Conservation (phyloP, 2,113 vertebrate species). For the Eptesicus fuscus region DNA sequence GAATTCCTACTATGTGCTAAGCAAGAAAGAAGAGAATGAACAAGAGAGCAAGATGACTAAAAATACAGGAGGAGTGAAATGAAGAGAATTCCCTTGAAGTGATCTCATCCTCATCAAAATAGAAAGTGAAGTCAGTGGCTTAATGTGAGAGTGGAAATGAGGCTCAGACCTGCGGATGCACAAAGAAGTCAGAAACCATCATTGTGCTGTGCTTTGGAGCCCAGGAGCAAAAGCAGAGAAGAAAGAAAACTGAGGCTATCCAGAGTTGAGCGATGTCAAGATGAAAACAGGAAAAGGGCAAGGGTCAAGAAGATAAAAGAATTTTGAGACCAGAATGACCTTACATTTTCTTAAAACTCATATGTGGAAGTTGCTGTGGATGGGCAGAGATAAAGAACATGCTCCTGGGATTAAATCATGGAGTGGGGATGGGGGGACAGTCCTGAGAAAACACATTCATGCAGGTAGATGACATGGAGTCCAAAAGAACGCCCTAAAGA, state of each 20-base stretch:
- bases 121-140: background rate
- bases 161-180: background rate
- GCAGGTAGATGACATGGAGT: background rate
- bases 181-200: background rate
- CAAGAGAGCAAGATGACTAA: background rate
- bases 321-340: background rate
- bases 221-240: background rate
- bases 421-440: no score
- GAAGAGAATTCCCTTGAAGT: background rate
- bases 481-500: background rate
- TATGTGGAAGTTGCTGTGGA: background rate
- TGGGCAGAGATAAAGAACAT: background rate
- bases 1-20: background rate
- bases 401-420: background rate
- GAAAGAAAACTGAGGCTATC: background rate
- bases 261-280: background rate
- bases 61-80: background rate
- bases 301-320: slow-evolving; percentile 6
- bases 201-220: background rate
- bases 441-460: background rate
- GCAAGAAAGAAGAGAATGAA: background rate
- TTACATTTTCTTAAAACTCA: background rate
- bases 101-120: background rate
- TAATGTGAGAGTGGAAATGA: background rate
- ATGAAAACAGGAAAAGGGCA: background rate